phyloP scores from a whole-genome alignment of 23 tunicate genomes.

The Styela clava region DNA sequence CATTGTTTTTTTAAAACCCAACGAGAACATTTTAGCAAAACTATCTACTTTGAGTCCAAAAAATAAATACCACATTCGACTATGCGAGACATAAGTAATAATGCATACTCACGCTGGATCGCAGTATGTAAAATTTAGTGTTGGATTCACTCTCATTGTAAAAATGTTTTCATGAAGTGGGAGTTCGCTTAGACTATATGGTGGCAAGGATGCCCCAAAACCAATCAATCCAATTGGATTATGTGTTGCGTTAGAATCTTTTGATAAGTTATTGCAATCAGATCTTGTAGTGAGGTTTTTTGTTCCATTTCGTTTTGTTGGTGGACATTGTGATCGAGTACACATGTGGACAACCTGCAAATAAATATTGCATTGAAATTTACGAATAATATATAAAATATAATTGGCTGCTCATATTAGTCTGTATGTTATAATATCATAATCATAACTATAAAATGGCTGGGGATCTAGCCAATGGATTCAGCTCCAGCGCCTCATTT shows the following conservation, averaged over 20 bases:
- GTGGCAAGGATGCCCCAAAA: background rate
- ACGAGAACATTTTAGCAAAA: too few relatives aligned
- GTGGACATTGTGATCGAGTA: background rate
- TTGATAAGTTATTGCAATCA: background rate
- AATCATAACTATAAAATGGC: too few relatives aligned
- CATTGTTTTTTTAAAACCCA: too few relatives aligned
- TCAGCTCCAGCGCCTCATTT: too few relatives aligned
- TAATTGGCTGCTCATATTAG: too few relatives aligned
- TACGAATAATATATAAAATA: too few relatives aligned
- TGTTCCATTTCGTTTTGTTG: background rate
- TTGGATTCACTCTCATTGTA: conserved; percentile 38
- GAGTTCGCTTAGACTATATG: conserved; percentile 14
- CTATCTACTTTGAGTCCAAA: too few relatives aligned
- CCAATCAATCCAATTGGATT: background rate
- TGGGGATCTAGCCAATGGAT: too few relatives aligned
- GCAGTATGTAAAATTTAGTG: conserved; percentile 56
- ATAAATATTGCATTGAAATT: too few relatives aligned
- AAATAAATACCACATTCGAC: too few relatives aligned
- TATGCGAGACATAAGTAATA: too few relatives aligned
- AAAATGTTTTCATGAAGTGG: conserved; percentile 45
- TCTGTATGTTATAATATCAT: too few relatives aligned
- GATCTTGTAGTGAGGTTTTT: background rate
- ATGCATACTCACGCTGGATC: conserved; percentile 35
- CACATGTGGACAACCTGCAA: background rate
- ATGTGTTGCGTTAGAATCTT: background rate